Conservation (phyloP, 2,113 vertebrate species). For the Proterorhinus semilunaris region DNA sequence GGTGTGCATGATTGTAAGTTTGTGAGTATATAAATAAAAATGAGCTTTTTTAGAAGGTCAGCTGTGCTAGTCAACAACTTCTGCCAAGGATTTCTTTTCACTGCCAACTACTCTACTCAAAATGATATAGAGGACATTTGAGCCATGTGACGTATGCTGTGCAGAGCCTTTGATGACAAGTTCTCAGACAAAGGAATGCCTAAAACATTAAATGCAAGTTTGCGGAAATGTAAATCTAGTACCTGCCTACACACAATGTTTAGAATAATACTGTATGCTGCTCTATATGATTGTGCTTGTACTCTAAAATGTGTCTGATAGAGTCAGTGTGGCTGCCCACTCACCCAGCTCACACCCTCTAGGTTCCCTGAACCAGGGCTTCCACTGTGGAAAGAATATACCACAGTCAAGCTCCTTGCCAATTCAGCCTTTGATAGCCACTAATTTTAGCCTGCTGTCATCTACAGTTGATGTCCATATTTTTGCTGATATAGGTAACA, state of each 20-base stretch:
- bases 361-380: conserved; percentile 47
- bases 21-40: conserved; percentile 51
- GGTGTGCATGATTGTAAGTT: conserved; percentile 45
- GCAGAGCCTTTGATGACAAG: conserved; percentile 46
- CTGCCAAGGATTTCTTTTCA: conserved; percentile 26
- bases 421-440: conserved; percentile 69
- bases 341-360: conserved; percentile 14
- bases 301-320: conserved; percentile 26
- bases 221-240: too few species aligned
- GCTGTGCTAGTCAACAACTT: conserved; percentile 45
- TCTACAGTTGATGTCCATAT: conserved; percentile 72
- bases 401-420: conserved; percentile 44
- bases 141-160: conserved; percentile 34
- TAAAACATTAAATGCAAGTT: neutral
- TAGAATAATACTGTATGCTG: too few species aligned
- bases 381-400: conserved; percentile 65
- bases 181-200: conserved; percentile 38
- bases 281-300: too few species aligned
- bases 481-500: conserved; percentile 70
- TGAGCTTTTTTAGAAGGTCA: conserved; percentile 55
- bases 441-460: conserved; percentile 76
- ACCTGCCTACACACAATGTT: too few species aligned
- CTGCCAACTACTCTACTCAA: conserved; percentile 34
- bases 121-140: conserved; percentile 50
- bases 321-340: conserved; percentile 38